Conservation (phyloP, 2,888 invertebrate species). For the Acanthosepion lycidas region DNA sequence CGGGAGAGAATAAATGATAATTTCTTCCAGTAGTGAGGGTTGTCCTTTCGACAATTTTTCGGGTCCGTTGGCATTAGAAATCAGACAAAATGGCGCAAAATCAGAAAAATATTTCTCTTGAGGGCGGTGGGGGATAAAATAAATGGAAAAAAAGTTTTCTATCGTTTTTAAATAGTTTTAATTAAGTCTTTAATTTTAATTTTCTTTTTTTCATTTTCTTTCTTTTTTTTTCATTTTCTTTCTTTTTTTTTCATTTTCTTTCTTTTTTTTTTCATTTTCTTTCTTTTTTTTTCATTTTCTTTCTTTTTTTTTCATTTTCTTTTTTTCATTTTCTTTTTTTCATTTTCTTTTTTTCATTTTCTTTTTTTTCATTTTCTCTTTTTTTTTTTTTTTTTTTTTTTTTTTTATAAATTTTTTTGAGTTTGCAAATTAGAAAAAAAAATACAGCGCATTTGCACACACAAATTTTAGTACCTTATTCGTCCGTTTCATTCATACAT, state of each 20-base stretch:
- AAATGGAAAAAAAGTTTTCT: not conserved
- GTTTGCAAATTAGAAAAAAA: not conserved
- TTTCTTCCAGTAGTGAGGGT: not conserved
- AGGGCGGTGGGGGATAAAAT: not conserved
- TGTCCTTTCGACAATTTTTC: not conserved
- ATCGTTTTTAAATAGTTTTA: not conserved
- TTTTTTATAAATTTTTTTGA: not conserved
- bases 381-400: not conserved
- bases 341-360: not conserved
- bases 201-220: too few relatives aligned
- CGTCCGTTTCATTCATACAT: not conserved
- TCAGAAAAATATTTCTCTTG: not conserved
- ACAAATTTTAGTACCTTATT: not conserved
- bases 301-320: not conserved
- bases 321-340: not conserved
- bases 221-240: not conserved
- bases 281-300: not conserved
- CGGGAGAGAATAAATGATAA: not conserved
- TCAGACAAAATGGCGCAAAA: not conserved
- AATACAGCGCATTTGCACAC: too few relatives aligned
- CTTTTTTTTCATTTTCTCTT: too few relatives aligned
- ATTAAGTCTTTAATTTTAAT: constrained; percentile 12
- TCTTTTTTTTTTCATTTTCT: not conserved
- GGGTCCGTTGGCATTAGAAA: not conserved
- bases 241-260: not conserved